Percentiles rank a stretch among this genome's conserved stretches.
Evolutionary conservation across 1,140 invertebrate genomes (phyloP).

Genomic region (Drosophila kohkoa): DNA sequence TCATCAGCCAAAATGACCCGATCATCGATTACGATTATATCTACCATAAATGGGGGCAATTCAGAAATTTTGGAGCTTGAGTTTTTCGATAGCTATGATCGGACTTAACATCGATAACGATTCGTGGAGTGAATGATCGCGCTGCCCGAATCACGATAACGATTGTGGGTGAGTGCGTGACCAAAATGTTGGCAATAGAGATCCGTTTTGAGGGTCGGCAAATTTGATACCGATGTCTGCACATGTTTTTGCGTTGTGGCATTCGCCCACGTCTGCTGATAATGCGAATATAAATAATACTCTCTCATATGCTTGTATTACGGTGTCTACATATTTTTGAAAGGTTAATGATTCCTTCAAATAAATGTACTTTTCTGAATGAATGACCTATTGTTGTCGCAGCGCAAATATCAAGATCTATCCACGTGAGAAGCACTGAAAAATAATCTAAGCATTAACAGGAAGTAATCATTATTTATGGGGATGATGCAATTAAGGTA

Average conservation of each 20-base stretch:
- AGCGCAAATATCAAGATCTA: no score
- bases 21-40: not conserved
- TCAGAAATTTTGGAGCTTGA: no score
- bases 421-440: no score
- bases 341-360: conserved; percentile 16
- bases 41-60: not conserved
- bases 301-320: not conserved
- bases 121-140: no score
- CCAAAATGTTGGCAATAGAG: conserved; percentile 1
- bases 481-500: no score
- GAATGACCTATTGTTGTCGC: no score
- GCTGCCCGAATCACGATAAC: not conserved
- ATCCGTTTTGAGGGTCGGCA: not conserved
- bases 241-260: not conserved
- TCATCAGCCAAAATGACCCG: conserved; percentile 15
- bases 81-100: not conserved
- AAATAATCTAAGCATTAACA: no score
- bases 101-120: not conserved
- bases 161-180: not conserved
- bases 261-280: conserved; percentile 15
- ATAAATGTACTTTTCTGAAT: not conserved
- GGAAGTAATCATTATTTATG: no score
- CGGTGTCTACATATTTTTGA: not conserved
- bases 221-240: conserved; percentile 2
- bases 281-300: conserved; percentile 10